Conservation (phyloP, 2,113 vertebrate genomes). For the Oncorhynchus tshawytscha region DNA sequence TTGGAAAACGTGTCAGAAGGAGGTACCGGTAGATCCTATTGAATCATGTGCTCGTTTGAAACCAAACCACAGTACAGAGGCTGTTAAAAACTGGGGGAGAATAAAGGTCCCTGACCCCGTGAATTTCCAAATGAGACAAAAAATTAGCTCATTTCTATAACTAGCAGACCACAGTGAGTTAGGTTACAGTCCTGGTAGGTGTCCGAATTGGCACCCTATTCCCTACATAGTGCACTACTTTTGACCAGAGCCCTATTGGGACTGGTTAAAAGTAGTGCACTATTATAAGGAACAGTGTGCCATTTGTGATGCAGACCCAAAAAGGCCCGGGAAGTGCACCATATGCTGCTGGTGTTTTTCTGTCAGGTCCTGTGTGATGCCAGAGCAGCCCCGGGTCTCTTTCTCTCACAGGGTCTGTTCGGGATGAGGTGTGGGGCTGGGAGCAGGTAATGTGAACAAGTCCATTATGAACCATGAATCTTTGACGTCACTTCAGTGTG, state of each 20-base stretch:
- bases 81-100: not conserved
- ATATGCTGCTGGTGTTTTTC: conserved; percentile 30
- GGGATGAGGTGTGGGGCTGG: conserved; percentile 46
- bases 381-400: conserved; percentile 21
- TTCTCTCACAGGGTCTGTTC: conserved; percentile 7
- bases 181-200: too few species aligned
- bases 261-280: too few species aligned
- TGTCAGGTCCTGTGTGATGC: not conserved
- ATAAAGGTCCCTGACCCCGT: not conserved
- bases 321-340: conserved; percentile 27
- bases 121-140: conserved; percentile 46
- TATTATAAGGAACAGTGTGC: too few species aligned
- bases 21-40: not conserved
- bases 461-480: conserved; percentile 54
- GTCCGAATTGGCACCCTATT: too few species aligned
- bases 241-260: too few species aligned
- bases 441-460: conserved; percentile 46
- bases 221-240: too few species aligned
- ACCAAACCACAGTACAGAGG: conserved; percentile 1
- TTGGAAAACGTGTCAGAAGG: not conserved
- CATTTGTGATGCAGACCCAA: conserved; percentile 6
- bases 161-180: conserved; percentile 24
- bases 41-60: conserved; percentile 9
- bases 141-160: conserved; percentile 44
- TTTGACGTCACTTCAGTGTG: conserved; percentile 34